Evolutionary conservation across 2,113 vertebrate species (phyloP).

Genomic region (Cervus canadensis): DNA sequence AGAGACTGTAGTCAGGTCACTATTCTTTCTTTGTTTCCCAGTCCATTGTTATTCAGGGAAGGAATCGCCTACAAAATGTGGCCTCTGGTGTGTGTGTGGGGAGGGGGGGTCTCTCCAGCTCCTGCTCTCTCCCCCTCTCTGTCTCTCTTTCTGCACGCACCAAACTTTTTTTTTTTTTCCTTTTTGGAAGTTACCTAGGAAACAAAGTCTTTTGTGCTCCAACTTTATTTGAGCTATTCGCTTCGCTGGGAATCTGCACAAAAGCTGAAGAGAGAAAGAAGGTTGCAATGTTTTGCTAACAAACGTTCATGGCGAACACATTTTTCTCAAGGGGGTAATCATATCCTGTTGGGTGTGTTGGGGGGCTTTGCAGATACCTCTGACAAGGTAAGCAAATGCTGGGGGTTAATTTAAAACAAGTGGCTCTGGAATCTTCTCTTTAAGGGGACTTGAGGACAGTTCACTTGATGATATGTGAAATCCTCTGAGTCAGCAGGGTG

Average conservation of each 20-base stretch:
- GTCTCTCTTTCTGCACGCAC: conserved; percentile 73
- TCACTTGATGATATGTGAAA: conserved; percentile 55
- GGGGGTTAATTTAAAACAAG: conserved; percentile 52
- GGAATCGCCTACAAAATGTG: conserved; percentile 81
- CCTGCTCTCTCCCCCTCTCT: not conserved
- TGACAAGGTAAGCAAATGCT: conserved; percentile 77
- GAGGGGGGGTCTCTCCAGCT: conserved; percentile 37
- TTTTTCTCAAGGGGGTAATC: conserved; percentile 65
- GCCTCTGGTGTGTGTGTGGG: conserved; percentile 26
- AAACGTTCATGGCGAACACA: conserved; percentile 62
- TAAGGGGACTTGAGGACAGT: conserved; percentile 13
- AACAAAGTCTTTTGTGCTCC: conserved; percentile 92
- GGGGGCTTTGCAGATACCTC: conserved; percentile 67
- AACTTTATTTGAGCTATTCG: conserved; percentile 90
- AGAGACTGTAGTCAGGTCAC: conserved; percentile 67
- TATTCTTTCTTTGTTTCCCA: conserved; percentile 66
- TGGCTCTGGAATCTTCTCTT: conserved; percentile 47
- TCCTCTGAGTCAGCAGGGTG: conserved; percentile 36
- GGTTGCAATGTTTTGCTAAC: conserved; percentile 79
- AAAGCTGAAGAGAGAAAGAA: conserved; percentile 85
- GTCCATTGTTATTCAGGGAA: conserved; percentile 81
- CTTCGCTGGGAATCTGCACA: conserved; percentile 85
- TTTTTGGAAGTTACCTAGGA: conserved; percentile 90
- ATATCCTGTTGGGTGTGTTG: conserved; percentile 55
- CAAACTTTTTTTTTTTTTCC: conserved; percentile 78